Evolutionary conservation across 1,140 invertebrate species (phyloP).

Genomic region (Heliconius eleuchia): DNA sequence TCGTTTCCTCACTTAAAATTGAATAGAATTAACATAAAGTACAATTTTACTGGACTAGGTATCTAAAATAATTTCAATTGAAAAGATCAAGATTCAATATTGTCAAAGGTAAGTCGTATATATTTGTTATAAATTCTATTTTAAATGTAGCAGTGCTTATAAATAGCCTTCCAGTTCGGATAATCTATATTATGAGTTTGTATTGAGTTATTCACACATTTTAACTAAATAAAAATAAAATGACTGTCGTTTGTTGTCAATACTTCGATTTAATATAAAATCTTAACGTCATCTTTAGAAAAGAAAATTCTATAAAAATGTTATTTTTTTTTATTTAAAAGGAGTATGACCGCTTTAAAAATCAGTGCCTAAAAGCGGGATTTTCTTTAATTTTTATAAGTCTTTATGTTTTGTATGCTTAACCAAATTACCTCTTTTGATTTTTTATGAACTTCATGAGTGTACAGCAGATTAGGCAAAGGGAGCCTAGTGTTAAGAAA

Average conservation of each 20-base stretch:
- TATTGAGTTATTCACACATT: not conserved
- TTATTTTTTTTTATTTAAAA: too few species aligned
- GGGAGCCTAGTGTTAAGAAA: too few species aligned
- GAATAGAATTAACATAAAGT: constrained; percentile 7
- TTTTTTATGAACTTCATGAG: too few species aligned
- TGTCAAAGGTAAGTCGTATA: constrained; percentile 10
- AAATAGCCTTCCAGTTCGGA: not conserved
- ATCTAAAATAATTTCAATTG: constrained; percentile 23
- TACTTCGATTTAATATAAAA: too few species aligned
- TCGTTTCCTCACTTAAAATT: constrained; percentile 17
- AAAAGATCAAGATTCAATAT: constrained; percentile 7
- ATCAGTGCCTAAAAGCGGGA: too few species aligned
- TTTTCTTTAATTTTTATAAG: too few species aligned
- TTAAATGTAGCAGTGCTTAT: not conserved
- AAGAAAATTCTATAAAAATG: too few species aligned
- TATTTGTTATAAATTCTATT: constrained; percentile 7
- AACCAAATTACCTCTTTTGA: too few species aligned
- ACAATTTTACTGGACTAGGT: constrained; percentile 1
- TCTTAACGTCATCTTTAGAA: too few species aligned
- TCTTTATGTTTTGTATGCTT: too few species aligned
- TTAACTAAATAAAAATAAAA: not conserved
- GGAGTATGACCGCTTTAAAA: too few species aligned
- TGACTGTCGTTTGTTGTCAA: not conserved
- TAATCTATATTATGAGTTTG: not conserved
- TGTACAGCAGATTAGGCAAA: too few species aligned